These are phyloP conservation scores for Antitype chi DNA, from an alignment of 2,888 invertebrate genomes.

Conservation along the genomic window DNA sequence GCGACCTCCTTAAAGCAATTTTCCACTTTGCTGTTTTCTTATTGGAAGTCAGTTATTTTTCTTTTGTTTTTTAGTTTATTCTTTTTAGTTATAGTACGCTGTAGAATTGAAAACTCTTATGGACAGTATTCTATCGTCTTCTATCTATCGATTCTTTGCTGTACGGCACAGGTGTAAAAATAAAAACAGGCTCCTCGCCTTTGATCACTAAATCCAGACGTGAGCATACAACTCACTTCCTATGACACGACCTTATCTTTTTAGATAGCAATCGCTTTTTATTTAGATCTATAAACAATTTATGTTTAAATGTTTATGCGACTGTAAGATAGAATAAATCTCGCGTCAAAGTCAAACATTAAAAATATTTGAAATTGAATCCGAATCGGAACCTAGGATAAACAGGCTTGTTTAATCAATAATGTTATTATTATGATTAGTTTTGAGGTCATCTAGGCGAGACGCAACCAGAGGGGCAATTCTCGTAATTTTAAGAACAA, in stretches of 20 bases:
- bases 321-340: constrained; percentile 40
- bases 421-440: constrained; percentile 16
- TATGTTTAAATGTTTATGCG: constrained; percentile 46
- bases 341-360: constrained; percentile 41
- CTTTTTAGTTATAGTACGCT: too few species aligned
- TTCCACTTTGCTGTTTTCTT: too few species aligned
- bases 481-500: too few species aligned
- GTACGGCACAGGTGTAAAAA: constrained; percentile 23
- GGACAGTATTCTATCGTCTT: background rate
- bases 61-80: too few species aligned
- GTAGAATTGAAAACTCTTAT: background rate
- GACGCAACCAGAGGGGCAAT: background rate
- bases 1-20: too few species aligned
- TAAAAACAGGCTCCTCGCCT: constrained; percentile 29
- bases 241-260: constrained; percentile 30
- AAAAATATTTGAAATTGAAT: constrained; percentile 40
- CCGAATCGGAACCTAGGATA: constrained; percentile 34
- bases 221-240: constrained; percentile 21
- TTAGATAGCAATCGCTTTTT: constrained; percentile 34
- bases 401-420: constrained; percentile 49
- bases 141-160: background rate
- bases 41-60: too few species aligned
- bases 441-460: constrained; percentile 7
- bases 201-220: constrained; percentile 52
- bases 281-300: constrained; percentile 42